Base-by-base conservation (phyloP, 2,797 vertebrate species). In the Aselliscus stoliczkanus region DNA sequence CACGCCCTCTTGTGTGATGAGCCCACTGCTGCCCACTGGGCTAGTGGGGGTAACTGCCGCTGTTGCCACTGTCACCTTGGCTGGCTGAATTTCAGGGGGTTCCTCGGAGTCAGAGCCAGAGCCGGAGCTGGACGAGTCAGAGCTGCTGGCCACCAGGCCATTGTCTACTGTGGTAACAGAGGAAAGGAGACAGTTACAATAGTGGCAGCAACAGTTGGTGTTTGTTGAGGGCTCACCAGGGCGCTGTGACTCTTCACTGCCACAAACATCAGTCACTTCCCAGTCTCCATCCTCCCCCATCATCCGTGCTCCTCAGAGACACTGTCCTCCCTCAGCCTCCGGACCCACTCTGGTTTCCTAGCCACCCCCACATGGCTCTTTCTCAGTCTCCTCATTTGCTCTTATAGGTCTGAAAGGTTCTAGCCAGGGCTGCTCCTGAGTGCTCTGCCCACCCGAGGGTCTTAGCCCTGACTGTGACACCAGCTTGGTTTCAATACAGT, bases 1-100 rank as follows among this genome's bases (percentile, higher is more conserved):
- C 86, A 98, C n/a, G 3, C 98, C 98, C 2, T 98, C 97, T 92
- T 97, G 98, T 0, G 97, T 97, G 97, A 98, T 97, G 58, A 98
- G 97, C 79, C 96, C 94, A 0, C 96, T 95, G 94, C 96, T 91
- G 89, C 90, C 93, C 1, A 73, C 83, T 0, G 95, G 95, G 65
- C 95, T 97, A 62, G 42, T 4, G 3, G 97, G 97, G 1, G 96
- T 94, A n/a, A 88, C 70, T 0, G 96, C 87, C 0, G 92, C 81
- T 1, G 58, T 56, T 15, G 93, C 50, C 2, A 31, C 44, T 7
- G 23, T 90, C 12, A 0, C 76, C 42, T 96, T 92, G 34, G 73
- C 34, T 1, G 50, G 81, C 58, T 18, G 95, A 76, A 67, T 81
- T 50, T 97, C 97, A 0, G 96, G 37, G 18, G 94, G 93, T 9